Evolutionary conservation across 2,888 invertebrate genomes (phyloP).

Genomic region (Synergus japonicus): DNA sequence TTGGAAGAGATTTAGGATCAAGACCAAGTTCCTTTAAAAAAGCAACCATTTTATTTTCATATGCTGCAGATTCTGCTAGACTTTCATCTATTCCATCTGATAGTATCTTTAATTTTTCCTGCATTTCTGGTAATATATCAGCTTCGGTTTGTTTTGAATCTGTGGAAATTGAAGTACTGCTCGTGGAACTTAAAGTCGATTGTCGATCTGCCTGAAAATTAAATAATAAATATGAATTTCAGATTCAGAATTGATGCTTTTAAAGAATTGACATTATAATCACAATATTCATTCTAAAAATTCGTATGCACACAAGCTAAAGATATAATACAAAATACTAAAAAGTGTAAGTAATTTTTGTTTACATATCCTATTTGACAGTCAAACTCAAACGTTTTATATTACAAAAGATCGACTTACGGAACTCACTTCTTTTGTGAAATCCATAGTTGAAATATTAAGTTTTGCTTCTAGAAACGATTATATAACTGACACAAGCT

Average conservation of each 20-base stretch:
- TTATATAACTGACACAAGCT: neutral
- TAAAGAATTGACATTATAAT: neutral
- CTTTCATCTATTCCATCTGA: constrained; percentile 64
- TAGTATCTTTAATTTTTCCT: constrained; percentile 56
- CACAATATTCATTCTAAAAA: neutral
- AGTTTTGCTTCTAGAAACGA: neutral
- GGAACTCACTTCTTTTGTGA: neutral
- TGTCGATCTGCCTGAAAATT: constrained; percentile 6
- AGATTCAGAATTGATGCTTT: too few relatives aligned
- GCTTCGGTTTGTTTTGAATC: constrained; percentile 23
- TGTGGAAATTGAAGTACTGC: constrained; percentile 9
- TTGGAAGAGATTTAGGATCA: constrained; percentile 61
- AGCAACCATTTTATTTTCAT: constrained; percentile 60
- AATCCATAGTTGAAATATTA: neutral
- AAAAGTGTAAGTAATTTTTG: neutral
- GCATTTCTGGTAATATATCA: constrained; percentile 41
- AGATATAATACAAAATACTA: neutral
- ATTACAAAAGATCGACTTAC: neutral
- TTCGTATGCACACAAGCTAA: neutral
- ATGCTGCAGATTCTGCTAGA: constrained; percentile 63
- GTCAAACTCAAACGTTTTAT: neutral
- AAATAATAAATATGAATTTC: neutral
- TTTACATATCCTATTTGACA: neutral
- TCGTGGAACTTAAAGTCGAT: constrained; percentile 1
- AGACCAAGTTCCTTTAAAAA: constrained; percentile 64